Conservation (phyloP, 2,888 invertebrate species). For the Plagodis dolabraria region DNA sequence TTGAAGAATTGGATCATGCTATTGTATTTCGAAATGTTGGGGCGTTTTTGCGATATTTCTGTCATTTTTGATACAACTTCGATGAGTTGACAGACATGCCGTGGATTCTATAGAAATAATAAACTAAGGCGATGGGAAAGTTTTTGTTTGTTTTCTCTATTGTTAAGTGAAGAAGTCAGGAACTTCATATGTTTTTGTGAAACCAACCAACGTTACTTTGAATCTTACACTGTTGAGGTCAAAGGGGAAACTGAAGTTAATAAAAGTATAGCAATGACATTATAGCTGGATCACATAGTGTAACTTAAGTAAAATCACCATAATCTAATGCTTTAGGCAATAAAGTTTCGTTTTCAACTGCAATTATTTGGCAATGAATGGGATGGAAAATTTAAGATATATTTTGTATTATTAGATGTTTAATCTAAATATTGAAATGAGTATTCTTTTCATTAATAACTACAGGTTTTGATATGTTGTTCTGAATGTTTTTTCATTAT, state of each 20-base stretch:
- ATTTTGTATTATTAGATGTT: too few relatives aligned
- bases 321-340: too few relatives aligned
- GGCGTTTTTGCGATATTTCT: constrained; percentile 41
- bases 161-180: background rate
- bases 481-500: too few relatives aligned
- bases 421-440: too few relatives aligned
- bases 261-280: too few relatives aligned
- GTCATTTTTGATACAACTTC: constrained; percentile 41
- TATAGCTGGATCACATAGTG: too few relatives aligned
- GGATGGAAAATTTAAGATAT: too few relatives aligned
- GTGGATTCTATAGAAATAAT: constrained; percentile 37
- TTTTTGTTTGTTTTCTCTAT: constrained; percentile 26
- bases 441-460: too few relatives aligned
- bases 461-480: too few relatives aligned
- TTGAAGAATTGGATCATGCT: constrained; percentile 13
- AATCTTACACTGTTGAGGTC: background rate
- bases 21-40: constrained; percentile 17
- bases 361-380: too few relatives aligned
- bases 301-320: too few relatives aligned
- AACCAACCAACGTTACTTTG: background rate
- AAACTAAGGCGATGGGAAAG: constrained; percentile 23
- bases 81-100: constrained; percentile 48
- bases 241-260: background rate
- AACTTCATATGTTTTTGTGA: constrained; percentile 3
- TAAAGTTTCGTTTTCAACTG: too few relatives aligned